phyloP scores from a whole-genome alignment of 1,140 invertebrate genomes.

The Marisa cornuarietis region DNA sequence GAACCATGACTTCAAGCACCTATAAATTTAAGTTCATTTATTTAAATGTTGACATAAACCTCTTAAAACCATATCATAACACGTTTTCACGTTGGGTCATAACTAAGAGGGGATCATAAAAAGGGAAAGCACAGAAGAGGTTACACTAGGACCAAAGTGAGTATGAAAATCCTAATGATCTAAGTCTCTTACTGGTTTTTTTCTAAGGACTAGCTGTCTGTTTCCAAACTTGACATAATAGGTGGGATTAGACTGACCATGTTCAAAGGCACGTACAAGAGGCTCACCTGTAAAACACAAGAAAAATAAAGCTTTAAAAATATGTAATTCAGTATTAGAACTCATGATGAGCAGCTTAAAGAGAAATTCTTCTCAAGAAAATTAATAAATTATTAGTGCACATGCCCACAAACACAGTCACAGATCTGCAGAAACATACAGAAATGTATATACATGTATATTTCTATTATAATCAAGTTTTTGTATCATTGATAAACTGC shows the following conservation, averaged over 20 bases:
- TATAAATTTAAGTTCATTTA: no score
- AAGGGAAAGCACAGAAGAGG: no score
- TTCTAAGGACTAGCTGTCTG: conserved; percentile 65
- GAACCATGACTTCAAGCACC: no score
- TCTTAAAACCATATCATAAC: no score
- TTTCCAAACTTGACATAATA: conserved; percentile 64
- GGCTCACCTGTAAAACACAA: conserved; percentile 47
- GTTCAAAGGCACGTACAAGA: conserved; percentile 58
- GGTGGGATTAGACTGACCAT: conserved; percentile 69
- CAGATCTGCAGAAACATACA: not conserved
- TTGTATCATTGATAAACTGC: no score
- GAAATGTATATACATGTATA: not conserved
- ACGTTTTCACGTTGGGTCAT: no score
- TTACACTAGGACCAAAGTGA: not conserved
- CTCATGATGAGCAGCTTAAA: not conserved
- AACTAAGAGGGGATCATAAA: no score
- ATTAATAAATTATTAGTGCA: not conserved
- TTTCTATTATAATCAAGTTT: no score
- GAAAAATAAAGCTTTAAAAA: conserved; percentile 6
- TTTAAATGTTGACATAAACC: no score
- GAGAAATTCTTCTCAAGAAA: not conserved
- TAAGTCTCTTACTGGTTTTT: conserved; percentile 65
- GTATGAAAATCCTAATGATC: no score
- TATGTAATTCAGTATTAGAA: not conserved
- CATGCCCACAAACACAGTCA: not conserved